These are phyloP conservation scores for Laticauda laticaudata DNA, from an alignment of 2,113 vertebrate genomes.

Conservation along the genomic window DNA sequence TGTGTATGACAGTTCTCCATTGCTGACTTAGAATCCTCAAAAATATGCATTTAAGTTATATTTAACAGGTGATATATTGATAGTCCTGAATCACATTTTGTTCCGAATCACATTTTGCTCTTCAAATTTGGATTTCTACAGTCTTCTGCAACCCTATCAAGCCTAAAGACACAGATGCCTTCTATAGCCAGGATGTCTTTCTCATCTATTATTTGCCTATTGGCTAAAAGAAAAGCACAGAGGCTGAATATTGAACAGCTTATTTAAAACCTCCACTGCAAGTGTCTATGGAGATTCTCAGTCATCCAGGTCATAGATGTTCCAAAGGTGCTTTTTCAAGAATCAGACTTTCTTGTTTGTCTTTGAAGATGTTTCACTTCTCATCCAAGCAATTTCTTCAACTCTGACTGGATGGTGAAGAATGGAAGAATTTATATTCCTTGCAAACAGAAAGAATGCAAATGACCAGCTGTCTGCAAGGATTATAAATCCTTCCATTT, in stretches of 20 bases:
- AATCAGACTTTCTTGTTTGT: background rate
- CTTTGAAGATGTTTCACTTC: no score
- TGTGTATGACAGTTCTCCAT: background rate
- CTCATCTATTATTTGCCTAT: background rate
- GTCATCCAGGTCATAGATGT: background rate
- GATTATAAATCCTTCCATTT: background rate
- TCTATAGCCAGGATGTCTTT: background rate
- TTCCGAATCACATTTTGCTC: background rate
- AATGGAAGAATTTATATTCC: background rate
- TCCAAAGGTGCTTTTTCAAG: background rate
- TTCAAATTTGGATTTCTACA: background rate
- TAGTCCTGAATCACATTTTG: background rate
- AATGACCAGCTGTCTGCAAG: background rate
- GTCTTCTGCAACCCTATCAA: background rate
- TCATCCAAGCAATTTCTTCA: no score
- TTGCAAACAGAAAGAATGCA: background rate
- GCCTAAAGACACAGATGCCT: background rate
- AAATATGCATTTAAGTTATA: background rate
- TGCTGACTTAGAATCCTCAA: background rate
- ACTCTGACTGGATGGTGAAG: background rate
- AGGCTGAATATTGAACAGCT: background rate
- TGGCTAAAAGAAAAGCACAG: background rate
- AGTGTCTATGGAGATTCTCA: background rate
- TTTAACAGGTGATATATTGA: background rate
- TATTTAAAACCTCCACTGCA: background rate